Percentiles rank a stretch among this genome's conserved stretches.
These are phyloP conservation scores for Trichonephila inaurata DNA, from an alignment of 1,140 invertebrate species.

Conservation along the genomic window DNA sequence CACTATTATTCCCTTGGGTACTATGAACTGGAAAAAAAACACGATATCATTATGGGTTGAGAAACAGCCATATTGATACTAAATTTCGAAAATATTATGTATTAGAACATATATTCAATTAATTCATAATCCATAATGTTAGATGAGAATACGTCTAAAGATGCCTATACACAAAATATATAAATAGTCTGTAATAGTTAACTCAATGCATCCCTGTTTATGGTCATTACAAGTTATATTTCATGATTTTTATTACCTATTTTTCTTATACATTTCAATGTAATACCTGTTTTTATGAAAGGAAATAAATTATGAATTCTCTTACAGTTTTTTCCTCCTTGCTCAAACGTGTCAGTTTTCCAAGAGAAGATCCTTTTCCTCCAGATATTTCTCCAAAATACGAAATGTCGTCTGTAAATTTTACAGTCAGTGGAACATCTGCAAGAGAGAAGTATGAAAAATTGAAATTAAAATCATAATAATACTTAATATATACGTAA, in stretches of 20 bases:
- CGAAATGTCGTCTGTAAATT: conserved; percentile 81
- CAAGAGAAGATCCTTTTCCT: conserved; percentile 87
- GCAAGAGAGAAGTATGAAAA: neutral
- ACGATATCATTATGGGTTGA: neutral
- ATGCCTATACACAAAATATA: too few relatives aligned
- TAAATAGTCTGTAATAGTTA: too few relatives aligned
- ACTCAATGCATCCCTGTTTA: neutral
- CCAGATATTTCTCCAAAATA: conserved; percentile 84
- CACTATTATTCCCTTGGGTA: conserved; percentile 85
- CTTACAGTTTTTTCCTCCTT: conserved; percentile 9
- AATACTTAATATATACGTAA: too few relatives aligned
- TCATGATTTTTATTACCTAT: neutral
- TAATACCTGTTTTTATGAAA: neutral
- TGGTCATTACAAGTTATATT: neutral
- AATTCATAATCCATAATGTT: too few relatives aligned
- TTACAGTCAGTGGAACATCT: conserved; percentile 79
- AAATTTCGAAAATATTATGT: too few relatives aligned
- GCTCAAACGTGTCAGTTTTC: conserved; percentile 82
- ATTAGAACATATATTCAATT: too few relatives aligned
- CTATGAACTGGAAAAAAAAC: conserved; percentile 74
- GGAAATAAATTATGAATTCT: neutral
- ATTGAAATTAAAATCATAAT: neutral
- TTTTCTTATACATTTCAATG: too few relatives aligned
- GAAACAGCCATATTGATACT: neutral
- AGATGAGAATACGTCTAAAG: too few relatives aligned